Conservation (phyloP, 2,888 invertebrate species). For the Oscheius sp. region DNA sequence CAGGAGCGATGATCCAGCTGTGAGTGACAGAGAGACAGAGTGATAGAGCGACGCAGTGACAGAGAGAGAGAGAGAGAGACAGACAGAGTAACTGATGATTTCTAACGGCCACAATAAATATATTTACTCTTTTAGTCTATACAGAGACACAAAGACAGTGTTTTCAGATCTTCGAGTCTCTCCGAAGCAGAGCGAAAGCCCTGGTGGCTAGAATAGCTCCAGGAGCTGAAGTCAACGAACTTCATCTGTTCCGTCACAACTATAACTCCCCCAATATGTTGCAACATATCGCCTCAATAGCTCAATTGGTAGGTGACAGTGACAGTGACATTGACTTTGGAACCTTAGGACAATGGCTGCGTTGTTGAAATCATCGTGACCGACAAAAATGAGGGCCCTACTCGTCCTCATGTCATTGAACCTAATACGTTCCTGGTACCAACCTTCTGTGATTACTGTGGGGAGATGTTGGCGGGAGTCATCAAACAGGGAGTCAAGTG, state of each 20-base stretch:
- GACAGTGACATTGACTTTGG: background rate
- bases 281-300: slow-evolving; percentile 61
- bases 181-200: slow-evolving; percentile 59
- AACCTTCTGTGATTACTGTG: slow-evolving; percentile 74
- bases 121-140: too few species aligned
- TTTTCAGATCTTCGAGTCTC: slow-evolving; percentile 56
- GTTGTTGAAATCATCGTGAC: slow-evolving; percentile 69
- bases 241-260: slow-evolving; percentile 72
- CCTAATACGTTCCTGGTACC: slow-evolving; percentile 66
- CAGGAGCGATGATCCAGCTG: slow-evolving; percentile 32
- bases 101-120: too few species aligned
- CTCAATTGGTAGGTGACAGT: slow-evolving; percentile 55
- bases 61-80: too few species aligned
- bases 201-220: slow-evolving; percentile 62
- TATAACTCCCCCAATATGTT: slow-evolving; percentile 70
- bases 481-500: slow-evolving; percentile 72
- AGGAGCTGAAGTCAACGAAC: slow-evolving; percentile 59
- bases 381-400: slow-evolving; percentile 59
- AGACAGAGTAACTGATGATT: too few species aligned
- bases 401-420: slow-evolving; percentile 65
- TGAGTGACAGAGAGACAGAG: background rate
- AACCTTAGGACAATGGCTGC: slow-evolving; percentile 63
- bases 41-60: too few species aligned
- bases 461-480: slow-evolving; percentile 72
- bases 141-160: too few species aligned